These are phyloP conservation scores for Phalloptychus januarius DNA, from an alignment of 2,797 vertebrate genomes.

Conservation along the genomic window DNA sequence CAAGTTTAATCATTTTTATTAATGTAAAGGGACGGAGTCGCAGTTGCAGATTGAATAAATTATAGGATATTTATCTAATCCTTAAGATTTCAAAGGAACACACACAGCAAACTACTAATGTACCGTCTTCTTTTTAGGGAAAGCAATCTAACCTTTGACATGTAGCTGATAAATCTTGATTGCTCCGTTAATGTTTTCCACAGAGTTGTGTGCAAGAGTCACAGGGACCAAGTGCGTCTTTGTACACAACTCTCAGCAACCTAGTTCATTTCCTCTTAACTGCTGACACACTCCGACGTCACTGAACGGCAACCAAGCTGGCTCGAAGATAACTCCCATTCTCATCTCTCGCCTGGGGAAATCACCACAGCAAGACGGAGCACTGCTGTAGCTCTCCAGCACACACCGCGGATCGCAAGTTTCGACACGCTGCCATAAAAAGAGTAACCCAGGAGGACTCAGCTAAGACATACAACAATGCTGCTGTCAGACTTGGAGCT, in stretches of 20 bases:
- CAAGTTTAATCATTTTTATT: background rate
- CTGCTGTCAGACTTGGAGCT: background rate
- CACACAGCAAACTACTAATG: background rate
- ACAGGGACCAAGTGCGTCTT: background rate
- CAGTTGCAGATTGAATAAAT: background rate
- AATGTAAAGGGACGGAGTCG: background rate
- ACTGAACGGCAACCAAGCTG: slow-evolving; percentile 15
- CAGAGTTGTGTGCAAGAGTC: slow-evolving; percentile 12
- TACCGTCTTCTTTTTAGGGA: background rate
- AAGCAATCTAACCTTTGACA: slow-evolving; percentile 15
- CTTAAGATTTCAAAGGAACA: background rate
- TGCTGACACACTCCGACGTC: slow-evolving; percentile 22
- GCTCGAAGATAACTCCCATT: slow-evolving; percentile 15
- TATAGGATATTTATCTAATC: background rate
- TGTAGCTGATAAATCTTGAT: slow-evolving; percentile 11
- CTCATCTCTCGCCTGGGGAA: slow-evolving; percentile 10
- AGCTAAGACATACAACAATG: slow-evolving; percentile 16
- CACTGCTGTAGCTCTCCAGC: slow-evolving; percentile 12
- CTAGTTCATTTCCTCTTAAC: slow-evolving; percentile 24
- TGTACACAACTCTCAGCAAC: background rate
- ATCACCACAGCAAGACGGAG: slow-evolving; percentile 23
- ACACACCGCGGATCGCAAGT: slow-evolving; percentile 36
- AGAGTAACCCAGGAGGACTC: slow-evolving; percentile 13
- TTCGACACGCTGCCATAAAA: slow-evolving; percentile 48
- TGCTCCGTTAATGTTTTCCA: slow-evolving; percentile 29